phyloP scores from a whole-genome alignment of 2,113 vertebrate species.

The Meleagris gallopavo region DNA sequence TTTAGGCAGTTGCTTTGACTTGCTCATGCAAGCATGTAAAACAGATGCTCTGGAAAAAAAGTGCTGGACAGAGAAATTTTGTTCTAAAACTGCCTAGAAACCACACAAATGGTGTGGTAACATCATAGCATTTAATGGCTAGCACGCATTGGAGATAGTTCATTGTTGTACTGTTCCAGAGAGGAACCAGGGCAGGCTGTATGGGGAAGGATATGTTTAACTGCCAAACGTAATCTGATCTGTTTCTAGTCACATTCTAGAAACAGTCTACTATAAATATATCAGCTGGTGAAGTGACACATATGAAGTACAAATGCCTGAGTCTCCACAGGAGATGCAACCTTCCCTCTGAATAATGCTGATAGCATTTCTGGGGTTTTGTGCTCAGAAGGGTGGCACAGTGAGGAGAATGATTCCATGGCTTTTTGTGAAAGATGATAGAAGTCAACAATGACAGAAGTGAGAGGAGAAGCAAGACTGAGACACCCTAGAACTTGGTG shows the following conservation, averaged over 20 bases:
- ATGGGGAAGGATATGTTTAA: slow-evolving; percentile 5
- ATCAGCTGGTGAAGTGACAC: background rate
- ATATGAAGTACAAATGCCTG: background rate
- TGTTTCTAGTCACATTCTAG: background rate
- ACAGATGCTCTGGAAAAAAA: background rate
- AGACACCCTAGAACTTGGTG: background rate
- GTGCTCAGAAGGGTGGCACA: background rate
- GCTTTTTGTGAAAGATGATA: background rate
- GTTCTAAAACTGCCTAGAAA: background rate
- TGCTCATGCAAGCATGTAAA: background rate
- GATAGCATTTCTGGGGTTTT: background rate
- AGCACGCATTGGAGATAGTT: background rate
- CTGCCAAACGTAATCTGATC: slow-evolving; percentile 13
- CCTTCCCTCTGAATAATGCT: background rate
- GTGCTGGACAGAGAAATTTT: background rate
- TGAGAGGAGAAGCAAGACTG: background rate
- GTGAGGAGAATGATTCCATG: background rate
- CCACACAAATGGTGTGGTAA: background rate
- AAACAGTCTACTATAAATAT: slow-evolving; percentile 34
- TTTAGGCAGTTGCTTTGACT: background rate
- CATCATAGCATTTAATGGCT: background rate
- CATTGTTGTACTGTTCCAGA: background rate
- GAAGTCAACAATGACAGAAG: background rate
- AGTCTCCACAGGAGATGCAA: background rate
- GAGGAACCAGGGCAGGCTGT: background rate